A percentile compares a stretch with the other conserved stretches of the same genome.
These are phyloP conservation scores for Scaptomyza cyrtandrae DNA, from an alignment of 2,888 invertebrate species.

Conservation along the genomic window DNA sequence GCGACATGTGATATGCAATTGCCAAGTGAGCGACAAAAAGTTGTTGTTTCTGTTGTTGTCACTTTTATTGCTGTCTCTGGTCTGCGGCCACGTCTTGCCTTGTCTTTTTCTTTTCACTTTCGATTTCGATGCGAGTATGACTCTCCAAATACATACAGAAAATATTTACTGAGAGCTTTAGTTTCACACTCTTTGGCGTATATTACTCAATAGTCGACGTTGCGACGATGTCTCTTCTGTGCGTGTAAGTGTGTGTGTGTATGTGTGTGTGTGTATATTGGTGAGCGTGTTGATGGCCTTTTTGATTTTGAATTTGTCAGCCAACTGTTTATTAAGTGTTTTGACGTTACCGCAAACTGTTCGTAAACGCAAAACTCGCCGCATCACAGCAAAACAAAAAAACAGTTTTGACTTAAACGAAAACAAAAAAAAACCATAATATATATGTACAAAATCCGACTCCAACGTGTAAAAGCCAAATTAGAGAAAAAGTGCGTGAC, in stretches of 20 bases:
- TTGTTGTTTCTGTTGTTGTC: neutral
- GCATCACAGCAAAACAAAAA: constrained; percentile 26
- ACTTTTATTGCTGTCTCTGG: constrained; percentile 29
- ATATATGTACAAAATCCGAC: neutral
- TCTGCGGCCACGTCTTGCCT: constrained; percentile 54
- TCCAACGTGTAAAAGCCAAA: constrained; percentile 3
- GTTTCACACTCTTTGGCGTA: constrained; percentile 63
- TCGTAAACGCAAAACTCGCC: constrained; percentile 62
- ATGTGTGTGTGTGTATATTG: constrained; percentile 20
- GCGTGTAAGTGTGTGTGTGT: constrained; percentile 2
- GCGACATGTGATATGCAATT: constrained; percentile 64
- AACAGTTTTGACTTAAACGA: constrained; percentile 18
- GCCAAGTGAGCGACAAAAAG: constrained; percentile 63
- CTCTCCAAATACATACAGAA: constrained; percentile 45
- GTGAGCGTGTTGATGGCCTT: constrained; percentile 69
- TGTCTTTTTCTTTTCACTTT: constrained; percentile 76
- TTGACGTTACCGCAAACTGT: constrained; percentile 79
- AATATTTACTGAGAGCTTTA: constrained; percentile 24
- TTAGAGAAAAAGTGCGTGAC: constrained; percentile 41
- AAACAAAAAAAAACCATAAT: neutral
- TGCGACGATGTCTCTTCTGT: constrained; percentile 43
- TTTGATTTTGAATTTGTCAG: constrained; percentile 80
- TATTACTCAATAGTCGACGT: constrained; percentile 74
- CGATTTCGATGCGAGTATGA: constrained; percentile 75
- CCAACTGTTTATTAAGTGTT: constrained; percentile 81